Conservation (phyloP, 2,797 vertebrate genomes). For the Neopelma chrysocephalum region DNA sequence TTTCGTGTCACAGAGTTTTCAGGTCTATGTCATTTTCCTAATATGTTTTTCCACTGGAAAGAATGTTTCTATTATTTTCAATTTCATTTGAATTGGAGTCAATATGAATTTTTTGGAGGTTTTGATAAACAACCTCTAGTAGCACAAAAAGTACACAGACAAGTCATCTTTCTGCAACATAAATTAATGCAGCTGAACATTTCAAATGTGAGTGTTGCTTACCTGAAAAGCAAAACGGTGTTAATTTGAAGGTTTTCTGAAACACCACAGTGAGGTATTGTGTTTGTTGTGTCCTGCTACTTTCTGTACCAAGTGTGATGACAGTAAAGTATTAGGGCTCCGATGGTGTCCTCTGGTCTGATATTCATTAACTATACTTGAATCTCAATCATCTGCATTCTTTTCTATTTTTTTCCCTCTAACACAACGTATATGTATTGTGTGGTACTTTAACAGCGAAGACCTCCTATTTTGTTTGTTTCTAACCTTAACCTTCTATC, state of each 20-base stretch:
- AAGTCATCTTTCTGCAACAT: not conserved
- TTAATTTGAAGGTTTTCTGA: not conserved
- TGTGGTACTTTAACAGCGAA: not conserved
- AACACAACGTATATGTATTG: not conserved
- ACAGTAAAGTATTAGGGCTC: not conserved
- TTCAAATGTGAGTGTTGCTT: not conserved
- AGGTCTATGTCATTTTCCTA: not conserved
- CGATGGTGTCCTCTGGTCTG: not conserved
- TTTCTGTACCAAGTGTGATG: not conserved
- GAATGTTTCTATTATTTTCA: not conserved
- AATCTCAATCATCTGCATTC: not conserved
- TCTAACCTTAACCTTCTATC: not conserved
- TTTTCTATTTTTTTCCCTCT: not conserved
- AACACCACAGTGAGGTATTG: not conserved
- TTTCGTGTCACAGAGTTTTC: not conserved
- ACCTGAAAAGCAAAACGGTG: not conserved
- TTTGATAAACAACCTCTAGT: not conserved
- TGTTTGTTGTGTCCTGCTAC: not conserved
- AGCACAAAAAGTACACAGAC: not conserved
- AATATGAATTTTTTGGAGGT: not conserved
- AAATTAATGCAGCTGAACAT: not conserved
- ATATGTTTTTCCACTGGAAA: not conserved
- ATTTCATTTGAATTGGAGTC: not conserved
- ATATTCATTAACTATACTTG: not conserved
- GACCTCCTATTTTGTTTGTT: not conserved